These are phyloP conservation scores for Chinchilla lanigera DNA, from an alignment of 2,113 vertebrate species.

Conservation along the genomic window DNA sequence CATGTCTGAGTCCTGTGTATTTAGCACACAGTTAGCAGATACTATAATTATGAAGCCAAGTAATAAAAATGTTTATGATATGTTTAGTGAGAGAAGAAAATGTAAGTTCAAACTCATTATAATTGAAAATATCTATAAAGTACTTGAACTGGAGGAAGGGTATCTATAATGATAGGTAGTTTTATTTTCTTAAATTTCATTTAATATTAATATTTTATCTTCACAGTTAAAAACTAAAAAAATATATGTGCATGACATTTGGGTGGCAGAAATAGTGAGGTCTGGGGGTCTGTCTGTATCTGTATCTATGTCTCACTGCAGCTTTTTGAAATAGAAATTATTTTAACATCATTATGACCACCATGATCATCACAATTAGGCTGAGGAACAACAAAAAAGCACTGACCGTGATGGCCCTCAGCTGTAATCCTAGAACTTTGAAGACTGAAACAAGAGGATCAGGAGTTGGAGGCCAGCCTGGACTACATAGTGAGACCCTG, in stretches of 20 bases:
- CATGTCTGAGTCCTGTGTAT: not conserved
- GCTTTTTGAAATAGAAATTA: not conserved
- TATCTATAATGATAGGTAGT: not conserved
- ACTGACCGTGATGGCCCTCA: not conserved
- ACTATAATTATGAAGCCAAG: not conserved
- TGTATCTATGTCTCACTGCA: not conserved
- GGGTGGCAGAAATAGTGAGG: not conserved
- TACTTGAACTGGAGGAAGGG: not conserved
- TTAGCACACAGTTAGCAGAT: not conserved
- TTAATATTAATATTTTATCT: slow-evolving; percentile 16
- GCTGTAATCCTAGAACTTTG: not conserved
- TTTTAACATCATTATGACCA: slow-evolving; percentile 7
- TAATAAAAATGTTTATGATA: not conserved
- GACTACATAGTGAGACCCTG: not conserved
- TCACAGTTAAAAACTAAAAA: slow-evolving; percentile 14
- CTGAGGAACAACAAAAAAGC: not conserved
- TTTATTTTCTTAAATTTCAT: slow-evolving; percentile 23
- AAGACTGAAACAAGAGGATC: not conserved
- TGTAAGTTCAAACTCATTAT: not conserved
- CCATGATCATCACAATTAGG: not conserved
- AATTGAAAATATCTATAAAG: not conserved
- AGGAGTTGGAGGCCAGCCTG: not conserved
- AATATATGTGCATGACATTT: not conserved
- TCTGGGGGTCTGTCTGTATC: not conserved
- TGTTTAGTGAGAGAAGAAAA: not conserved